These are phyloP conservation scores for Drosophila cyrtoloma DNA, from an alignment of 2,888 invertebrate species.

Conservation along the genomic window DNA sequence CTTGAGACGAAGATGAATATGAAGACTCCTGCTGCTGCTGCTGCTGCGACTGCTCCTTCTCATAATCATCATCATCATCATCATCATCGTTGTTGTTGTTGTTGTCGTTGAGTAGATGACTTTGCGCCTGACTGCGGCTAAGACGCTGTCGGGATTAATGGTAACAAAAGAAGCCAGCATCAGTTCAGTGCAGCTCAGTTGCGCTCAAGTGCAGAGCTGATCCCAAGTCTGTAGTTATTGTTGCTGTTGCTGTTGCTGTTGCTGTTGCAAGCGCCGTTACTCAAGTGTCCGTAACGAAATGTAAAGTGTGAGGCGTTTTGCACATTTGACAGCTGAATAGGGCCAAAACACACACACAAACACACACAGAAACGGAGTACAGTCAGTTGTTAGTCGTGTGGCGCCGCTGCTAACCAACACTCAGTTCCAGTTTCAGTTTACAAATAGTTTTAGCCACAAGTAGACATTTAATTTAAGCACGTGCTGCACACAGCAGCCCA, in stretches of 20 bases:
- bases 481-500: slow-evolving; percentile 35
- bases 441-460: background rate
- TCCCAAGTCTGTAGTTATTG: slow-evolving; percentile 38
- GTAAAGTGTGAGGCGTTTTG: slow-evolving; percentile 56
- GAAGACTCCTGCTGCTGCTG: slow-evolving; percentile 19
- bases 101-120: slow-evolving; percentile 40
- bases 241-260: slow-evolving; percentile 7
- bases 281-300: slow-evolving; percentile 62
- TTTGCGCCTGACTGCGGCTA: slow-evolving; percentile 67
- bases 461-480: slow-evolving; percentile 36
- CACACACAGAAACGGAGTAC: background rate
- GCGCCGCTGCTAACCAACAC: background rate
- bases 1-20: slow-evolving; percentile 30
- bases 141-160: slow-evolving; percentile 57
- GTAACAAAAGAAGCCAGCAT: slow-evolving; percentile 66
- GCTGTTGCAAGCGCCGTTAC: slow-evolving; percentile 42
- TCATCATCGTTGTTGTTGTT: slow-evolving; percentile 12
- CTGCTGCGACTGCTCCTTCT: slow-evolving; percentile 19
- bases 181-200: slow-evolving; percentile 17
- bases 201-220: slow-evolving; percentile 54
- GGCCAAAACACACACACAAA: slow-evolving; percentile 9
- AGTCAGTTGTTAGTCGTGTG: slow-evolving; percentile 6
- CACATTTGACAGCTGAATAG: slow-evolving; percentile 67
- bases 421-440: slow-evolving; percentile 12
- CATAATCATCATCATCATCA: slow-evolving; percentile 23